phyloP scores from a whole-genome alignment of 2,888 invertebrate genomes.

The Drosophila mayaguana region DNA sequence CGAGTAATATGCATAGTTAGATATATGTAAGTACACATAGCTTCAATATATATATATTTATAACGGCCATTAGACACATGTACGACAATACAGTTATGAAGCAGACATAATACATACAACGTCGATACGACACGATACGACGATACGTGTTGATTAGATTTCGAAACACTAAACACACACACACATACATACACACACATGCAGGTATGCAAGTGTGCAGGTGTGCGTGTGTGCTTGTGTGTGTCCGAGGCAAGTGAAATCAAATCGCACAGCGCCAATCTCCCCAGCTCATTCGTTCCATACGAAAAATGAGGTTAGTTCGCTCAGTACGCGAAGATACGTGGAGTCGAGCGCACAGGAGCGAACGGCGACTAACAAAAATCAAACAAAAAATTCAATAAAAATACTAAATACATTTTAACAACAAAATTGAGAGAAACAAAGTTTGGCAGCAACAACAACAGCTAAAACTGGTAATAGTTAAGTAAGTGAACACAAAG shows the following conservation, averaged over 20 bases:
- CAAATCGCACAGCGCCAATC: slow-evolving; percentile 54
- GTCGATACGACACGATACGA: slow-evolving; percentile 59
- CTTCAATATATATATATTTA: neutral
- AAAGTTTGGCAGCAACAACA: neutral
- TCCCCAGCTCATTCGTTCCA: slow-evolving; percentile 33
- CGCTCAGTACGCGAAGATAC: slow-evolving; percentile 62
- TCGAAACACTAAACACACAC: slow-evolving; percentile 48
- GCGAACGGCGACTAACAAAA: slow-evolving; percentile 43
- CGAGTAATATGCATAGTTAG: neutral
- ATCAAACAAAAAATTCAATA: neutral
- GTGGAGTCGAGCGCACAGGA: slow-evolving; percentile 71
- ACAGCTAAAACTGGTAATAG: slow-evolving; percentile 25
- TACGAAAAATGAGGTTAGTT: slow-evolving; percentile 64
- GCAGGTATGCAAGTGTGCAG: neutral
- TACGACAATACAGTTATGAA: slow-evolving; percentile 59
- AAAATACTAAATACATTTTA: slow-evolving; percentile 5
- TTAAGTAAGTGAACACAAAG: slow-evolving; percentile 6
- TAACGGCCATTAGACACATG: slow-evolving; percentile 6
- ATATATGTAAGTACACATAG: neutral
- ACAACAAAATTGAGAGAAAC: neutral
- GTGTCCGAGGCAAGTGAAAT: slow-evolving; percentile 46
- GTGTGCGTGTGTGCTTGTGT: slow-evolving; percentile 29
- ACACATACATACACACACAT: neutral
- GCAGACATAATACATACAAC: slow-evolving; percentile 40
- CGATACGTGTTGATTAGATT: slow-evolving; percentile 73